Base-by-base conservation (phyloP, 2,797 vertebrate species). In the Eulemur albifrons region DNA sequence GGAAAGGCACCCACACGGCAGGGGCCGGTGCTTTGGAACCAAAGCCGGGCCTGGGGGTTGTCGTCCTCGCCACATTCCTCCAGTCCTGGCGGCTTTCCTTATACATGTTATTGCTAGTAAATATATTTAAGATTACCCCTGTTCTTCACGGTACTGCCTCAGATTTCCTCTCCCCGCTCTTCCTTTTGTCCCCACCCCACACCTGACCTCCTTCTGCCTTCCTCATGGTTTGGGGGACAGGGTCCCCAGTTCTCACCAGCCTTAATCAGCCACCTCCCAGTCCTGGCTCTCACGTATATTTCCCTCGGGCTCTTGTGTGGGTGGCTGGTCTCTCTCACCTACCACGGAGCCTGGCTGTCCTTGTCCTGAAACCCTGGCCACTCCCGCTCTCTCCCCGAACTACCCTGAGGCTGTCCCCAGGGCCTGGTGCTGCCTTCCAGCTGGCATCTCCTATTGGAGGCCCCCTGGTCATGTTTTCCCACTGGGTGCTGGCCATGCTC, bases 51-150 rank as follows among this genome's bases (percentile, higher is more conserved):
- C 40, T 43, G 2, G 20, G 0, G 59, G 43, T 17, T 32, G 81
- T 23, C 10, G 0, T 7, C 14, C 14, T 27, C 10, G 48, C 45
- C 25, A 5, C n/a, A 18, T 20, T 20, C 30, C 8, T 57, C 1
- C 1, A n/a, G n/a, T 5, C 2, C 30, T 15, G 32, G 11, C 0
- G 0, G 18, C 25, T 59, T 27, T 67, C 35, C 17, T 30, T 2
- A 18, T 50, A 9, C 1, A 5, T 2, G 6, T 83, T 11, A 0
- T 67, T 25, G 1, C 48, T 1, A 2, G 30, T 52, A 35, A 23
- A 5, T 2, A 0, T 1, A 2, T 0, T 43, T 12, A 59, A 10
- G 43, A 38, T 27, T 2, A 2, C 5, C 0, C 1, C 45, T 2
- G 4, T 63, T 18, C 23, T 21, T 61, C 54, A 1, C 0, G 0